These are phyloP conservation scores for Drosophila teissieri DNA, from an alignment of 1,140 invertebrate genomes.

Conservation along the genomic window DNA sequence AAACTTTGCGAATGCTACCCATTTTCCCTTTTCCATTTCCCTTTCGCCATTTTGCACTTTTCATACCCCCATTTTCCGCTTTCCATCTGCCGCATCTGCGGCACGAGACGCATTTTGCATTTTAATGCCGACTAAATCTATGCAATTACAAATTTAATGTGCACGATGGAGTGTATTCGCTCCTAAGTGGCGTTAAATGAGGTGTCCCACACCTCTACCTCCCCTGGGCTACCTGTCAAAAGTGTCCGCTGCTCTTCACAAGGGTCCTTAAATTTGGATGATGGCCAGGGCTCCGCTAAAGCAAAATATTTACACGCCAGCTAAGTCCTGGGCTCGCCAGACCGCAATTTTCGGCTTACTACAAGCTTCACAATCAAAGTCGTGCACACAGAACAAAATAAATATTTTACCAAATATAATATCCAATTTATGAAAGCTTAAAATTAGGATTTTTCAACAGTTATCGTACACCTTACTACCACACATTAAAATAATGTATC, in stretches of 20 bases:
- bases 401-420: not conserved
- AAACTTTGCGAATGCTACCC: conserved; percentile 70
- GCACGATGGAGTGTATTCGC: conserved; percentile 9
- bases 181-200: conserved; percentile 20
- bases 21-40: too few species aligned
- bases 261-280: conserved; percentile 8
- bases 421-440: too few species aligned
- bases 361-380: not conserved
- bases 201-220: not conserved
- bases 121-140: conserved; percentile 52
- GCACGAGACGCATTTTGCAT: conserved; percentile 55
- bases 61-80: conserved; percentile 3
- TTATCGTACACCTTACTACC: too few species aligned
- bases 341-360: conserved; percentile 8
- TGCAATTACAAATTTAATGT: conserved; percentile 53
- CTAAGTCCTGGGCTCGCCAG: not conserved
- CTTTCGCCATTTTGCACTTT: not conserved
- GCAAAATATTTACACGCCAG: conserved; percentile 28
- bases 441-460: too few species aligned
- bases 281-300: not conserved
- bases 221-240: conserved; percentile 11
- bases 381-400: not conserved
- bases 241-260: conserved; percentile 10
- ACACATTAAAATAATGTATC: too few species aligned
- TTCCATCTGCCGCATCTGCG: conserved; percentile 26